These are phyloP conservation scores for Pipistrellus kuhlii DNA, from an alignment of 2,797 vertebrate genomes.

Conservation along the genomic window DNA sequence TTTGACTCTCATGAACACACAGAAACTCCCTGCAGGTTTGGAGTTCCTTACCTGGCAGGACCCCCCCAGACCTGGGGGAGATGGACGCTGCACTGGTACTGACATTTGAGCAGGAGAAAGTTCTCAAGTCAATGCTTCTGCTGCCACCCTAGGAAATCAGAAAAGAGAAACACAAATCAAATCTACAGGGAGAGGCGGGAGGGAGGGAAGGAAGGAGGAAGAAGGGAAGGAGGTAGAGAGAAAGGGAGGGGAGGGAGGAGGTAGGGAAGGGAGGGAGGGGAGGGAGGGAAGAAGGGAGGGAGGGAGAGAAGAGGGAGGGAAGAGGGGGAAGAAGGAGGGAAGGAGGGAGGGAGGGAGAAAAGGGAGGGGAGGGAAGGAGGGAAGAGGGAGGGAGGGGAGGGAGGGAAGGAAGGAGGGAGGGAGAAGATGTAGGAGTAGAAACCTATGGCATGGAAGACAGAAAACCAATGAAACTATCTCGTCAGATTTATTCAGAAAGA, in stretches of 20 bases:
- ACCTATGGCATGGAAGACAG: rapidly evolving
- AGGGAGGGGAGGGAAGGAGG: too few species aligned
- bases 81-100: too few species aligned
- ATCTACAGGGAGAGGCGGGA: not conserved
- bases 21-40: not conserved
- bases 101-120: not conserved
- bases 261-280: too few species aligned
- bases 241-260: too few species aligned
- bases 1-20: not conserved
- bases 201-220: too few species aligned
- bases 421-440: not conserved
- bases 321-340: rapidly evolving
- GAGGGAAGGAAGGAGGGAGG: too few species aligned
- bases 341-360: too few species aligned
- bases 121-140: not conserved
- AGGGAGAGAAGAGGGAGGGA: rapidly evolving
- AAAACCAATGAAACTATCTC: not conserved
- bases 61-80: too few species aligned
- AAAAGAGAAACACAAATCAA: not conserved
- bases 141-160: not conserved
- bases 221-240: too few species aligned
- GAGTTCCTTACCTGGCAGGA: not conserved
- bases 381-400: too few species aligned
- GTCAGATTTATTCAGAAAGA: too few species aligned
- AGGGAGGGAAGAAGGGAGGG: too few species aligned